Base-by-base conservation (phyloP, 2,888 invertebrate genomes). In the Latheticus oryzae region DNA sequence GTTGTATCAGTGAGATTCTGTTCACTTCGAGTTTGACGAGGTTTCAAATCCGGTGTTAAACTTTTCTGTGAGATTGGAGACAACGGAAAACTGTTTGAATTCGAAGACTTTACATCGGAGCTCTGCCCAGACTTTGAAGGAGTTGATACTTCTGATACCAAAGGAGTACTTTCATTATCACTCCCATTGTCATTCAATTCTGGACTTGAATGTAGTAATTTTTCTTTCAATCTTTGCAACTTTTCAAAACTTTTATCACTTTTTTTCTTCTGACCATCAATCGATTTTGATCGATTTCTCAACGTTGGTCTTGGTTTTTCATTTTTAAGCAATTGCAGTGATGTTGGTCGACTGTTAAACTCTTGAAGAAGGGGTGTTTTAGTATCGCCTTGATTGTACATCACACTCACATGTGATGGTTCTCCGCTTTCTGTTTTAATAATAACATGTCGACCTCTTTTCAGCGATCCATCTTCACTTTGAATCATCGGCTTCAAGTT, bases 151-250 rank as follows among this genome's bases (percentile, higher is more conserved):
- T 77, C 76, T 0, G 83, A 83, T 3, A 89, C 86, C 57, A 89
- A 80, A 52, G 87, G 87, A 1, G 88, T 87, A 64, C 85, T 85
- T 71, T 89, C 89, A 73, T 88, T 88, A 72, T 87, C 87, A 73
- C 84, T 75, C 2, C 62, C 43, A 38, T 63, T 70, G 19, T 76
- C 76, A 33, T 76, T 75, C 48, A 76, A 59, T 23, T 76, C 75
- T 0, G 72, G 74, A 63, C 72, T 77, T 4, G 77, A 76, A 59
- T 76, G 74, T 11, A 78, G 57, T 8, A 79, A 64, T 61, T 77
- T 77, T 43, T 78, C 79, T 61, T 76, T 77, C 1, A 78, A 64
- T 38, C 72, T 68, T 11, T 76, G 72, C 2, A 78, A 53, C 28
- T 73, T 75, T 33, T 76, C 76, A 13, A 75, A 63, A 48, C 72